phyloP scores from a whole-genome alignment of 64 coral and sea anemone genomes.

The Actinia equina region DNA sequence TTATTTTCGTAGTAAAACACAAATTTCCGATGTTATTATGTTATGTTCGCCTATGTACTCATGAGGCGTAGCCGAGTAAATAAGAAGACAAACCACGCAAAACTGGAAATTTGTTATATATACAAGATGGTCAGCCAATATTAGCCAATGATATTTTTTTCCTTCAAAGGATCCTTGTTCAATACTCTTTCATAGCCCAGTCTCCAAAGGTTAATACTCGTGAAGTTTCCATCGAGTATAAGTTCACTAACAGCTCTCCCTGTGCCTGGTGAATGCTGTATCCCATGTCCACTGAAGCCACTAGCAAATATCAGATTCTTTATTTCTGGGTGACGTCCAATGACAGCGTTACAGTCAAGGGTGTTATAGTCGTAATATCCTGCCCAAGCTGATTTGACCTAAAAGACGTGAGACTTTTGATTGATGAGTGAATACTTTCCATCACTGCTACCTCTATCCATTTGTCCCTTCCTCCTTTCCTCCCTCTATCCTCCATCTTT shows the following conservation, averaged over 20 bases:
- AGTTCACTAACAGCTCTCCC: slow-evolving; percentile 93
- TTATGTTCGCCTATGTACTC: too few relatives aligned
- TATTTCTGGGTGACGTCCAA: slow-evolving; percentile 81
- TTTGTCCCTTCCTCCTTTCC: too few relatives aligned
- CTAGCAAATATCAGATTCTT: slow-evolving; percentile 77
- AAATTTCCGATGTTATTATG: too few relatives aligned
- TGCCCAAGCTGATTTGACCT: slow-evolving; percentile 91
- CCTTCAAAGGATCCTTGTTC: slow-evolving; percentile 43
- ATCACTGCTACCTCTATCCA: background rate
- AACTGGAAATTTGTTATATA: too few relatives aligned
- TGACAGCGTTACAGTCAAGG: slow-evolving; percentile 86
- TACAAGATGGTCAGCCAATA: too few relatives aligned
- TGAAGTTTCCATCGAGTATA: slow-evolving; percentile 63
- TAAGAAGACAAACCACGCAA: too few relatives aligned
- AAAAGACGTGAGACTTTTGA: background rate
- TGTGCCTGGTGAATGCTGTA: slow-evolving; percentile 76
- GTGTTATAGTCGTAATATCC: slow-evolving; percentile 95
- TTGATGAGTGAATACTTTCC: background rate
- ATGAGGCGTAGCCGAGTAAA: too few relatives aligned
- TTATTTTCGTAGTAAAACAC: too few relatives aligned
- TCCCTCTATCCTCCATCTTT: too few relatives aligned
- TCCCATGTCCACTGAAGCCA: slow-evolving; percentile 94
- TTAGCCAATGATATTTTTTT: slow-evolving; percentile 63
- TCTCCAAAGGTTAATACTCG: slow-evolving; percentile 63
- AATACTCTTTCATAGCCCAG: slow-evolving; percentile 78